A percentile compares a stretch with the other conserved stretches of the same genome.
These are phyloP conservation scores for Zelostemma sp. DNA, from an alignment of 1,140 invertebrate species.

Conservation along the genomic window DNA sequence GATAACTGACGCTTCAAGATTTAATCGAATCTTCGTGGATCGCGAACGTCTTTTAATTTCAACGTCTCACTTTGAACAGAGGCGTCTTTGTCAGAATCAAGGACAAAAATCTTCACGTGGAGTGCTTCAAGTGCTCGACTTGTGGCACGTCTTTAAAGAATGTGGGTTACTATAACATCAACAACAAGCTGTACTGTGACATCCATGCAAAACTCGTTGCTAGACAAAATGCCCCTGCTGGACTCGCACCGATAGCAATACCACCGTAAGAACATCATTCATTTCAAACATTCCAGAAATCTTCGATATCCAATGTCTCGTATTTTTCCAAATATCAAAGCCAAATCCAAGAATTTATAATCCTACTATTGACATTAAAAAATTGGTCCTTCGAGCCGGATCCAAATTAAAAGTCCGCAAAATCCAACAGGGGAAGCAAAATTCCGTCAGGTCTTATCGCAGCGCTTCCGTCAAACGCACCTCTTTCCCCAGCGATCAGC, in stretches of 20 bases:
- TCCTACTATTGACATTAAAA: too few relatives aligned
- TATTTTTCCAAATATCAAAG: too few relatives aligned
- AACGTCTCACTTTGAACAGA: slow-evolving; percentile 70
- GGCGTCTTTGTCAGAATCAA: slow-evolving; percentile 97
- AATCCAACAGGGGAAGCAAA: slow-evolving; percentile 71
- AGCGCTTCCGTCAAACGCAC: slow-evolving; percentile 72
- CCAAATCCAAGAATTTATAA: too few relatives aligned
- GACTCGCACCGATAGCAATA: slow-evolving; percentile 82
- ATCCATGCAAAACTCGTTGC: slow-evolving; percentile 93
- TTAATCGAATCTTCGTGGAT: not conserved
- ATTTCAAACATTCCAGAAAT: too few relatives aligned
- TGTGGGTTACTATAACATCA: slow-evolving; percentile 95
- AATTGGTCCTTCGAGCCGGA: too few relatives aligned
- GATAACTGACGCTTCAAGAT: not conserved
- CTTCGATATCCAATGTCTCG: too few relatives aligned
- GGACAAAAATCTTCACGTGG: slow-evolving; percentile 95
- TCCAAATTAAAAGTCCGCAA: too few relatives aligned
- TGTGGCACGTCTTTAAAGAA: slow-evolving; percentile 96
- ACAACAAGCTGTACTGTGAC: slow-evolving; percentile 96
- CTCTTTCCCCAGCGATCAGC: slow-evolving; percentile 70
- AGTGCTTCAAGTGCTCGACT: slow-evolving; percentile 97
- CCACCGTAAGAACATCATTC: slow-evolving; percentile 78
- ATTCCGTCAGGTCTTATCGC: slow-evolving; percentile 77
- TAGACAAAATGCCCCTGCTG: slow-evolving; percentile 81
- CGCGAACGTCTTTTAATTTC: slow-evolving; percentile 13